phyloP scores from a whole-genome alignment of 2,797 vertebrate genomes.

The Smutsia gigantea region DNA sequence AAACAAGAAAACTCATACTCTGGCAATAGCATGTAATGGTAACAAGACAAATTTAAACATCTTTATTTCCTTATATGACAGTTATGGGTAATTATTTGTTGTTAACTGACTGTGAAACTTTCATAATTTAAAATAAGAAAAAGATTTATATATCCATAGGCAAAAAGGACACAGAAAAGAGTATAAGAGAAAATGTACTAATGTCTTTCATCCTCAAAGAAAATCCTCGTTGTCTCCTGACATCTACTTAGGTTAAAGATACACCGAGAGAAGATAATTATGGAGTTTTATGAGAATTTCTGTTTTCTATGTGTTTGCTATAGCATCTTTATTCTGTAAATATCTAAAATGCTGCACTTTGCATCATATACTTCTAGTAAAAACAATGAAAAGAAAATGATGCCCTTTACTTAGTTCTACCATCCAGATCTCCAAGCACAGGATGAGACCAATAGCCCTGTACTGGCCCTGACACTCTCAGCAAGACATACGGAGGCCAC shows the following conservation, averaged over 20 bases:
- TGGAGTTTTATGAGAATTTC: neutral
- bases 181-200: neutral
- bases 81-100: conserved; percentile 29
- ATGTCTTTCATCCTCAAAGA: neutral
- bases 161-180: conserved; percentile 3
- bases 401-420: neutral
- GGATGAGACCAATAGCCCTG: neutral
- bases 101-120: conserved; percentile 16
- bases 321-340: neutral
- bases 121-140: conserved; percentile 27
- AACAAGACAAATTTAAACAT: conserved; percentile 29
- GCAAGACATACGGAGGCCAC: neutral
- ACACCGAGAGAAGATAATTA: neutral
- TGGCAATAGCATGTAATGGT: neutral
- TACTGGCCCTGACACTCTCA: neutral
- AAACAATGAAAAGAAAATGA: neutral
- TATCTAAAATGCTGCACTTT: neutral
- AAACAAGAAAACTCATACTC: neutral
- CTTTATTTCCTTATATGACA: neutral
- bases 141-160: neutral
- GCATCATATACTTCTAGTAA: neutral
- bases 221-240: neutral
- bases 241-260: neutral
- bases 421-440: neutral
- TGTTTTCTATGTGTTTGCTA: neutral